Conservation (phyloP, 2,113 vertebrate species). For the Alces alces region DNA sequence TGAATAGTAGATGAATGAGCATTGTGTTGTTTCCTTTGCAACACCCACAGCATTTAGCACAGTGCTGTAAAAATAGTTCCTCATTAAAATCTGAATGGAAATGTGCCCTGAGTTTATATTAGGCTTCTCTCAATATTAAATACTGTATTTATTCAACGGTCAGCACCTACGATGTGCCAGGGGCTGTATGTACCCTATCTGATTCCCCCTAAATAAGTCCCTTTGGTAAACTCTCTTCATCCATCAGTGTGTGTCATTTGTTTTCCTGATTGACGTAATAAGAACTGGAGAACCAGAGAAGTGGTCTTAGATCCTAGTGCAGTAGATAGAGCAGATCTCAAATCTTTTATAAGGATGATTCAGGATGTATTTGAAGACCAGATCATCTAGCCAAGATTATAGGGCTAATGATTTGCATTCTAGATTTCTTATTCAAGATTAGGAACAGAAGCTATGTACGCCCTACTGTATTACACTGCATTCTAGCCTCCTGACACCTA, state of each 20-base stretch:
- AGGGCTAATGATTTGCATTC: neutral
- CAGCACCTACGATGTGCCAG: neutral
- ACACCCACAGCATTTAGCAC: neutral
- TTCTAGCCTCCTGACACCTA: neutral
- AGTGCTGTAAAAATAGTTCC: neutral
- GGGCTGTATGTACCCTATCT: neutral
- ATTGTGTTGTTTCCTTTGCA: neutral
- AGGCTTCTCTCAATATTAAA: neutral
- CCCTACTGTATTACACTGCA: too few relatives aligned
- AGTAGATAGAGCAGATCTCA: neutral
- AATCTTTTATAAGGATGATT: neutral
- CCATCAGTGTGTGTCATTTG: accelerated
- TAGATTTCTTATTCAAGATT: neutral
- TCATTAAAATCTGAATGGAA: neutral
- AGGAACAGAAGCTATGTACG: neutral
- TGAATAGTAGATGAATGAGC: neutral
- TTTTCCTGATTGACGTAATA: neutral
- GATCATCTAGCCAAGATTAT: neutral
- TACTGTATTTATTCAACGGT: neutral
- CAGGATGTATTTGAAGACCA: neutral
- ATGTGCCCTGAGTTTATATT: neutral
- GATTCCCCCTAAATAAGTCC: neutral
- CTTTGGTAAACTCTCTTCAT: neutral
- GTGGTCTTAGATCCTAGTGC: too few relatives aligned
- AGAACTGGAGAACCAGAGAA: neutral